Conservation (phyloP, 1,140 invertebrate species). For the Prorops nasuta region DNA sequence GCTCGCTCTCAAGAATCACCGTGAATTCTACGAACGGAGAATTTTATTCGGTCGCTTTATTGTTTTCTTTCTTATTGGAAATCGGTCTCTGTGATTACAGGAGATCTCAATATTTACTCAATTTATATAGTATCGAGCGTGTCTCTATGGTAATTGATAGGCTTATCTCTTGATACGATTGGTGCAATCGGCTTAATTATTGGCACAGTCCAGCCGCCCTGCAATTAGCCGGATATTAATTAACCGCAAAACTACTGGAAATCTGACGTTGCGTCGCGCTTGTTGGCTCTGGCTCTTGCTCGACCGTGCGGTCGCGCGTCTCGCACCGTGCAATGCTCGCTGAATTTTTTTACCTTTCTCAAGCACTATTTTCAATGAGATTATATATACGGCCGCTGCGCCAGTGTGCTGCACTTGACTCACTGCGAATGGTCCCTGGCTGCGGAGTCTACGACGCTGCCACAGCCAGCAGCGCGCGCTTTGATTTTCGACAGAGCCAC, state of each 20-base stretch:
- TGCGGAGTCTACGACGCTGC: not conserved
- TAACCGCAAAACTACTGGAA: not conserved
- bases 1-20: not conserved
- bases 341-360: not conserved
- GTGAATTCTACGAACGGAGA: not conserved
- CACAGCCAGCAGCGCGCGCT: slow-evolving; percentile 7
- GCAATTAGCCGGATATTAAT: not conserved
- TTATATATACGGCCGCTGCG: too few species aligned
- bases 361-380: too few species aligned
- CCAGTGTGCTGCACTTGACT: too few species aligned
- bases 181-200: not conserved
- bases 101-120: too few species aligned
- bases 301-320: not conserved
- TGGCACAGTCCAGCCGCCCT: not conserved
- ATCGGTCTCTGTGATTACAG: too few species aligned
- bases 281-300: not conserved
- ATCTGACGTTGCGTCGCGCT: not conserved
- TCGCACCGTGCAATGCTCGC: not conserved
- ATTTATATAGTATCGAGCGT: too few species aligned
- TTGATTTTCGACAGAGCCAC: slow-evolving; percentile 23
- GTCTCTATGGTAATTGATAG: too few species aligned
- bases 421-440: too few species aligned
- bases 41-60: too few species aligned
- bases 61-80: too few species aligned
- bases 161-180: too few species aligned